Conservation (phyloP, 2,113 vertebrate species). For the Daubentonia madagascariensis region DNA sequence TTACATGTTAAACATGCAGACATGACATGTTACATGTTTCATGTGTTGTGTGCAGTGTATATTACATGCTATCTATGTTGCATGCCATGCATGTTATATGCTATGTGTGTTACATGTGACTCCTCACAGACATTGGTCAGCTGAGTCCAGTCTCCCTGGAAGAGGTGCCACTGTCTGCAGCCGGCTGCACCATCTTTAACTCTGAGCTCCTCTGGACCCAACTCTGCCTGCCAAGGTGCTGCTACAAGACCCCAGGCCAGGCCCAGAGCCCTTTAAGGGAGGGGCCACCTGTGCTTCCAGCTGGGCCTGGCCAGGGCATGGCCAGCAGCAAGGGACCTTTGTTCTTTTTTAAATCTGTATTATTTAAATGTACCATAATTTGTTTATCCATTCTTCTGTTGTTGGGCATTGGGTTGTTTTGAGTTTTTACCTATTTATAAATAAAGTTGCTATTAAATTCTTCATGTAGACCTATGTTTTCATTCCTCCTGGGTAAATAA, state of each 20-base stretch:
- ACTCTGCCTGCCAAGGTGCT: neutral
- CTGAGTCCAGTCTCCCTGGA: neutral
- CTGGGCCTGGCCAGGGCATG: neutral
- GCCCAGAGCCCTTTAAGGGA: neutral
- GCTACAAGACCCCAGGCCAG: neutral
- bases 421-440: neutral
- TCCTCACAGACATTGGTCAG: too few species aligned
- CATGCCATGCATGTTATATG: accelerated
- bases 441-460: neutral
- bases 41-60: neutral
- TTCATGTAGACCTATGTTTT: neutral
- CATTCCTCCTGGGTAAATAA: neutral
- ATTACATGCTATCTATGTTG: neutral
- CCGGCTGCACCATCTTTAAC: accelerated
- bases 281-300: too few species aligned
- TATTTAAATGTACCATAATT: neutral
- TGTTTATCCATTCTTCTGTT: neutral
- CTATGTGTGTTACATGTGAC: neutral
- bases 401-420: neutral
- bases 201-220: neutral
- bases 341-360: neutral
- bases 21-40: neutral
- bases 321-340: neutral
- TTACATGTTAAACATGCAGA: neutral
- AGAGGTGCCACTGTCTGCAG: neutral